Evolutionary conservation across 1,140 invertebrate species (phyloP).

Genomic region (Rhynchophorus ferrugineus): DNA sequence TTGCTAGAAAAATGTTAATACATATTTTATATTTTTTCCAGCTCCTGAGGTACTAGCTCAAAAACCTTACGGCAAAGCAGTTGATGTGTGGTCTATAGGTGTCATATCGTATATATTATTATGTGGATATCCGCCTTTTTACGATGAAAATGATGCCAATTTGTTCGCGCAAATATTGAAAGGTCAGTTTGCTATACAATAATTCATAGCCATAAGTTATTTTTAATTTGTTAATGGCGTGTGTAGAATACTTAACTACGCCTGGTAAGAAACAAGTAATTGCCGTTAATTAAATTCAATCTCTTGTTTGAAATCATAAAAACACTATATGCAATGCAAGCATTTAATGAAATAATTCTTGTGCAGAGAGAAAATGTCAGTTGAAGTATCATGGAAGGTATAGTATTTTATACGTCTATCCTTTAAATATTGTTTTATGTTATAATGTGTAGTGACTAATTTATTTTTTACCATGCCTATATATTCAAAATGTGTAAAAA

Average conservation of each 20-base stretch:
- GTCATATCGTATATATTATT: constrained; percentile 95
- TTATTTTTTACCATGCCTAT: no score
- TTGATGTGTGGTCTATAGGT: constrained; percentile 99
- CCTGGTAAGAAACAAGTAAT: background rate
- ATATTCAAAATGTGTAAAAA: no score
- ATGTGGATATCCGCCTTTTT: constrained; percentile 99
- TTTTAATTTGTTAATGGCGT: background rate
- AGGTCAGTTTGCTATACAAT: constrained; percentile 44
- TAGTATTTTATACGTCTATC: no score
- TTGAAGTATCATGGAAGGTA: no score
- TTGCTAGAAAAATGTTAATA: no score
- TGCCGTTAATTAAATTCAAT: background rate
- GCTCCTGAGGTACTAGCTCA: constrained; percentile 96
- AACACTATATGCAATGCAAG: no score
- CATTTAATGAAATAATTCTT: no score
- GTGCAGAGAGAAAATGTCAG: no score
- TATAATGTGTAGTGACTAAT: no score
- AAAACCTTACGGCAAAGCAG: constrained; percentile 97
- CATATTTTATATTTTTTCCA: no score
- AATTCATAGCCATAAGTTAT: constrained; percentile 3
- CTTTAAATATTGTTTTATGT: no score
- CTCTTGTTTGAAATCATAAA: no score
- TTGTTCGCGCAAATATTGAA: constrained; percentile 96
- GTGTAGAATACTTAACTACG: background rate
- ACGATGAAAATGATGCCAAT: constrained; percentile 99